Evolutionary conservation across 2,113 vertebrate species (phyloP).

Genomic region (Pavo muticus): DNA sequence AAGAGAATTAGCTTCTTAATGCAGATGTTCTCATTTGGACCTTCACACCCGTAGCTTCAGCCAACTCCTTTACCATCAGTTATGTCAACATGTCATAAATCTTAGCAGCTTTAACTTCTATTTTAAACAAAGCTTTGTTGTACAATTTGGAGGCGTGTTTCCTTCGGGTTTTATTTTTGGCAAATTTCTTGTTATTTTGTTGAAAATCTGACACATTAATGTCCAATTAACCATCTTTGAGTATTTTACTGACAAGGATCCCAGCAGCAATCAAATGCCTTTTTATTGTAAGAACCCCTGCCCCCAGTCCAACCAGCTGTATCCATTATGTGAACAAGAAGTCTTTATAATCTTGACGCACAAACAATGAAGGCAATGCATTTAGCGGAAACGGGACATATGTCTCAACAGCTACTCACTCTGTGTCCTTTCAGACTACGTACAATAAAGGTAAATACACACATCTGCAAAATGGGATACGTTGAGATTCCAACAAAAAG

Average conservation of each 20-base stretch:
- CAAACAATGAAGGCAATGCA: slow-evolving; percentile 46
- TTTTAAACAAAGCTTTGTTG: slow-evolving; percentile 81
- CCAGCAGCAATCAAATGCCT: slow-evolving; percentile 55
- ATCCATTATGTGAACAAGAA: slow-evolving; percentile 65
- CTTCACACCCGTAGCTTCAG: slow-evolving; percentile 77
- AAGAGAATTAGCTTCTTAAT: slow-evolving; percentile 89
- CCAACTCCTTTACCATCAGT: slow-evolving; percentile 79
- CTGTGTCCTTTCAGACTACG: not conserved
- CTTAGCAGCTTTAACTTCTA: slow-evolving; percentile 73
- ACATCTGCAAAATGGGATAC: not conserved
- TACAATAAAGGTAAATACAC: not conserved
- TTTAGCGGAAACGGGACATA: not conserved
- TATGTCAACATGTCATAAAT: slow-evolving; percentile 87
- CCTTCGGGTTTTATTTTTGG: slow-evolving; percentile 77
- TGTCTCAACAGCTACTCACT: slow-evolving; percentile 17
- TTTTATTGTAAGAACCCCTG: slow-evolving; percentile 47
- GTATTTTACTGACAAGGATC: slow-evolving; percentile 73
- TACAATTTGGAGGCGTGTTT: slow-evolving; percentile 71
- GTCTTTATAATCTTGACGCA: slow-evolving; percentile 53
- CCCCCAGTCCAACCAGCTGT: slow-evolving; percentile 47
- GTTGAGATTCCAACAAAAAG: not conserved
- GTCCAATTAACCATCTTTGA: slow-evolving; percentile 75
- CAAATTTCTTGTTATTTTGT: slow-evolving; percentile 76
- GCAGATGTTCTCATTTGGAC: slow-evolving; percentile 83
- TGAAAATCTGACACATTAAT: slow-evolving; percentile 79